Evolutionary conservation across 2,888 invertebrate genomes (phyloP).

Genomic region (Sminthurides aquaticus): DNA sequence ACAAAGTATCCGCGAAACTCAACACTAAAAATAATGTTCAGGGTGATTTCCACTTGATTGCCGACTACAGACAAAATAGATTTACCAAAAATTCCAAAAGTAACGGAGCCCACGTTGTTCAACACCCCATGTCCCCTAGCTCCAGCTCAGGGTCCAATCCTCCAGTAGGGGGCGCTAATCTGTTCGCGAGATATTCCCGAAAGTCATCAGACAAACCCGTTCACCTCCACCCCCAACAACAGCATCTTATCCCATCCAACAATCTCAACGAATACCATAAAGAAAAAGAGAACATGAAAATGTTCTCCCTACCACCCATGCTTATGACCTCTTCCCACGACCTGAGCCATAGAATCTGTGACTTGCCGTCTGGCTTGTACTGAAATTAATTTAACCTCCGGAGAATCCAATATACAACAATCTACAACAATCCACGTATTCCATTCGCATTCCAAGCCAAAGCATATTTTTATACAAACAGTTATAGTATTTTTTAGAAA

Average conservation of each 20-base stretch:
- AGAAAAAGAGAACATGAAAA: constrained; percentile 36
- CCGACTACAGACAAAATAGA: constrained; percentile 36
- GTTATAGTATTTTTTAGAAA: no score
- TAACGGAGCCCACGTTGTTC: constrained; percentile 10
- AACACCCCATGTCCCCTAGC: neutral
- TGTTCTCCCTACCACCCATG: constrained; percentile 38
- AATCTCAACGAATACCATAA: constrained; percentile 29
- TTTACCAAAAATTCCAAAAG: constrained; percentile 34
- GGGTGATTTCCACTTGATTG: constrained; percentile 23
- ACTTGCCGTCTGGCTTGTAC: constrained; percentile 37
- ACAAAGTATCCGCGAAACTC: constrained; percentile 16
- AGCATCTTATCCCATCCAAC: constrained; percentile 21
- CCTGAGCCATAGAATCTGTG: constrained; percentile 32
- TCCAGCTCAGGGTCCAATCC: constrained; percentile 9
- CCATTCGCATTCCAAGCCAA: no score
- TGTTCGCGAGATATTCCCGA: constrained; percentile 35
- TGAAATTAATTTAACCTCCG: constrained; percentile 14
- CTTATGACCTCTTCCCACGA: constrained; percentile 31
- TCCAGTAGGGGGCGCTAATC: constrained; percentile 15
- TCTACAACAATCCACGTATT: neutral
- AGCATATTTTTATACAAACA: no score
- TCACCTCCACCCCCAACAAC: constrained; percentile 22
- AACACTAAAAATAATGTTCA: constrained; percentile 4
- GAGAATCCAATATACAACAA: neutral
- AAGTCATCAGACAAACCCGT: constrained; percentile 25